Conservation (phyloP, 2,797 vertebrate genomes). For the Chiropotes sagulatus region DNA sequence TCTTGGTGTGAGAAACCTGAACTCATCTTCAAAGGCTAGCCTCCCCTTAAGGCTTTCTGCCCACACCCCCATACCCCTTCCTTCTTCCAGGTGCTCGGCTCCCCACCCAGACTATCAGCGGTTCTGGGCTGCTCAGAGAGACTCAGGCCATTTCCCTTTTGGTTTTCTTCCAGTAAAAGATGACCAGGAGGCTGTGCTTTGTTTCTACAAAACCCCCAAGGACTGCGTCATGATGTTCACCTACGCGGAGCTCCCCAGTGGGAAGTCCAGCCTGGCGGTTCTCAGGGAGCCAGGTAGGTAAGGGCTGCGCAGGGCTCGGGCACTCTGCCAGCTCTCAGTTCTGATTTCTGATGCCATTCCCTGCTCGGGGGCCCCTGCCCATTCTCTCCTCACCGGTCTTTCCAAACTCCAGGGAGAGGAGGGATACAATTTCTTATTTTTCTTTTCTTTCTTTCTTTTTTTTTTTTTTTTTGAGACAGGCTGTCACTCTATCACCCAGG, state of each 20-base stretch:
- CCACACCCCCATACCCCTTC: accelerated
- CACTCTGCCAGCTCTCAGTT: accelerated
- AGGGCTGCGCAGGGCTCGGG: accelerated
- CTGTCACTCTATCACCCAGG: neutral
- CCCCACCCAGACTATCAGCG: accelerated
- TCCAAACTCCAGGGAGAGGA: neutral
- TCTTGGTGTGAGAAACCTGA: neutral
- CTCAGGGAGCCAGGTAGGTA: constrained; percentile 93
- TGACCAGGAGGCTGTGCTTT: constrained; percentile 89
- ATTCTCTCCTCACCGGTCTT: neutral
- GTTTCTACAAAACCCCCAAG: constrained; percentile 93
- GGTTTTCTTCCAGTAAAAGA: constrained; percentile 87
- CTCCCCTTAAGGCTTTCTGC: neutral
- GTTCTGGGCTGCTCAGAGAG: neutral
- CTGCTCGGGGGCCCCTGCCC: accelerated
- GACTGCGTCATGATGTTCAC: constrained; percentile 99
- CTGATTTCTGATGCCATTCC: neutral
- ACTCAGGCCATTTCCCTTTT: neutral
- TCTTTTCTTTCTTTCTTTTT: too few relatives aligned
- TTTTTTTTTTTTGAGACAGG: neutral
- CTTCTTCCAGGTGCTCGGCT: accelerated
- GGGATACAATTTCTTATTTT: neutral
- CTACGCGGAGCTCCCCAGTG: constrained; percentile 93
- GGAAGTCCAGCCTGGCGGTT: constrained; percentile 92
- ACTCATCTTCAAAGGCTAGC: neutral